Conservation (phyloP, 2,888 invertebrate genomes). For the Halictus ligatus region DNA sequence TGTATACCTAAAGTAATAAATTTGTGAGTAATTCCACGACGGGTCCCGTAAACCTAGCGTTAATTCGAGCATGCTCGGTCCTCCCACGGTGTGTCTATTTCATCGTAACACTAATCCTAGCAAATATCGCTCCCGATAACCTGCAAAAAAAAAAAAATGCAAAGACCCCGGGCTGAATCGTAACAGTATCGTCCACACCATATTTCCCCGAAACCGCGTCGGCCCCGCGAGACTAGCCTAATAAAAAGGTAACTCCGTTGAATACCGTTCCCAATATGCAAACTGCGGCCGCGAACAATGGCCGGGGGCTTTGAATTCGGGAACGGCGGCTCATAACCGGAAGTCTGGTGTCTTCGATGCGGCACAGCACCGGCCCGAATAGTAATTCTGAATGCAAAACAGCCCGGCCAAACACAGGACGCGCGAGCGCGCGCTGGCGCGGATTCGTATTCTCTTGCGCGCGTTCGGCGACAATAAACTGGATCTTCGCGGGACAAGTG, state of each 20-base stretch:
- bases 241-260: not conserved
- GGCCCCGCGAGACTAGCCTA: not conserved
- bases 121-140: no score
- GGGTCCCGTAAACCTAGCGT: no score
- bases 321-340: slow-evolving; percentile 44
- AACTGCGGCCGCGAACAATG: slow-evolving; percentile 69
- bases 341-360: slow-evolving; percentile 34
- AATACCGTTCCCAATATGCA: slow-evolving; percentile 63
- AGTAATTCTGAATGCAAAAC: slow-evolving; percentile 44
- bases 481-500: not conserved
- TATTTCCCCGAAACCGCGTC: not conserved
- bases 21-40: no score
- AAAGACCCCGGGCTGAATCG: not conserved
- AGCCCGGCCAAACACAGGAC: not conserved
- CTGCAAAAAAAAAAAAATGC: not conserved
- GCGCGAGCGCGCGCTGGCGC: no score
- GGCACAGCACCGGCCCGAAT: slow-evolving; percentile 8
- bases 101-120: no score
- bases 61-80: no score
- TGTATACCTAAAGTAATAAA: no score
- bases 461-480: slow-evolving; percentile 32
- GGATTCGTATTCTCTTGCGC: slow-evolving; percentile 4
- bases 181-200: not conserved
- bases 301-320: slow-evolving; percentile 45
- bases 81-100: no score